Evolutionary conservation across 2,797 vertebrate genomes (phyloP).

Genomic region (Lepus townsendii): DNA sequence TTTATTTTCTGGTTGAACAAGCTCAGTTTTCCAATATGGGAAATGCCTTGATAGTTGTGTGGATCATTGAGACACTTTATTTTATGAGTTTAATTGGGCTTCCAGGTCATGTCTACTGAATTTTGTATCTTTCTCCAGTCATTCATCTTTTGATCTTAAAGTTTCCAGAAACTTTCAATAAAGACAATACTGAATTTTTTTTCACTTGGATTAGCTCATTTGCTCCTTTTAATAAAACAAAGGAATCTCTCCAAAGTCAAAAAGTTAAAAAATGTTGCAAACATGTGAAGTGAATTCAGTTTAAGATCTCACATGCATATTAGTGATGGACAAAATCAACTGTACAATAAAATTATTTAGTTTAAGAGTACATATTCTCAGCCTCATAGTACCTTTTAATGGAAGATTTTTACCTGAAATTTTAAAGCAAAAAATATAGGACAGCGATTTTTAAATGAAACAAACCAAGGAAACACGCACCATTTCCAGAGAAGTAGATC

Average conservation of each 20-base stretch:
- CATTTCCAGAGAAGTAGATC: not conserved
- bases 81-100: slow-evolving; percentile 77
- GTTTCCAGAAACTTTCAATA: slow-evolving; percentile 71
- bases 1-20: slow-evolving; percentile 64
- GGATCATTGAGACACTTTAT: slow-evolving; percentile 53
- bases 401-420: not conserved
- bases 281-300: slow-evolving; percentile 15
- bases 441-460: not conserved
- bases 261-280: slow-evolving; percentile 47
- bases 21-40: slow-evolving; percentile 58
- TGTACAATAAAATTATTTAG: not conserved
- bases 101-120: slow-evolving; percentile 69
- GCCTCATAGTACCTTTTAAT: slow-evolving; percentile 24
- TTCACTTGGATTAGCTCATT: slow-evolving; percentile 55
- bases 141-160: slow-evolving; percentile 78
- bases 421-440: slow-evolving; percentile 24
- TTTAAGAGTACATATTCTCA: not conserved
- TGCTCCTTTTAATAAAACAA: slow-evolving; percentile 63
- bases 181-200: slow-evolving; percentile 53
- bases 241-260: slow-evolving; percentile 55
- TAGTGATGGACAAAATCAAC: slow-evolving; percentile 47
- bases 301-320: not conserved
- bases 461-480: too few relatives aligned
- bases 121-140: slow-evolving; percentile 62
- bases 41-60: slow-evolving; percentile 70